Conservation (phyloP, 1,140 invertebrate genomes). For the Diachasma alloeum region DNA sequence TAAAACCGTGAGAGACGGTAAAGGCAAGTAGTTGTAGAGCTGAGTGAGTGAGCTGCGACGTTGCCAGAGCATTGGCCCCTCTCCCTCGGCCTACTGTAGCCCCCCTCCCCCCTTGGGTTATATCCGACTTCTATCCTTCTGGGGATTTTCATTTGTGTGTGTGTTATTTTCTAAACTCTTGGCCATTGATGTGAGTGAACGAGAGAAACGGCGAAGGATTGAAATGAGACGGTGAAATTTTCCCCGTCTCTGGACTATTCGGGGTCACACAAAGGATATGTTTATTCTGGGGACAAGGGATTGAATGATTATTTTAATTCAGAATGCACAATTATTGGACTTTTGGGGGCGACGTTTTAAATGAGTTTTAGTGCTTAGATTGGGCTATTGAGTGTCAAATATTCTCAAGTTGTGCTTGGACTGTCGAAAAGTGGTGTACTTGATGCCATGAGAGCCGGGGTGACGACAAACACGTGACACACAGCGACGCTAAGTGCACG, state of each 20-base stretch:
- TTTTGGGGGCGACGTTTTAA: background rate
- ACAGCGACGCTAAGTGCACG: constrained; percentile 43
- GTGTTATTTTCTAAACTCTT: constrained; percentile 5
- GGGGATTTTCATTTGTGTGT: background rate
- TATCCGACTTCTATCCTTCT: background rate
- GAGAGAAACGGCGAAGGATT: background rate
- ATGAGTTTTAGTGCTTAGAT: background rate
- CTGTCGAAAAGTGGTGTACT: background rate
- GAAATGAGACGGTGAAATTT: background rate
- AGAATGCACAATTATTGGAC: background rate
- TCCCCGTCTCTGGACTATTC: background rate
- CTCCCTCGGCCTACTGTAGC: constrained; percentile 18
- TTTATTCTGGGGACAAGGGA: background rate
- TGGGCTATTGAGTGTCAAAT: background rate
- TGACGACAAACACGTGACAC: constrained; percentile 53
- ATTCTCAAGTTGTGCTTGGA: background rate
- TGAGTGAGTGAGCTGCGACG: constrained; percentile 44
- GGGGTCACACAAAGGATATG: background rate
- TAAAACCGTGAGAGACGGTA: constrained; percentile 24
- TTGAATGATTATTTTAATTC: background rate
- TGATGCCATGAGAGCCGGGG: constrained; percentile 45
- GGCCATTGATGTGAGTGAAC: background rate
- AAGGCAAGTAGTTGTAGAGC: constrained; percentile 14
- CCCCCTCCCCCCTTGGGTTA: background rate
- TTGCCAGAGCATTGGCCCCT: constrained; percentile 51